Evolutionary conservation across 2,113 vertebrate species (phyloP).

Genomic region (Scortum barcoo): DNA sequence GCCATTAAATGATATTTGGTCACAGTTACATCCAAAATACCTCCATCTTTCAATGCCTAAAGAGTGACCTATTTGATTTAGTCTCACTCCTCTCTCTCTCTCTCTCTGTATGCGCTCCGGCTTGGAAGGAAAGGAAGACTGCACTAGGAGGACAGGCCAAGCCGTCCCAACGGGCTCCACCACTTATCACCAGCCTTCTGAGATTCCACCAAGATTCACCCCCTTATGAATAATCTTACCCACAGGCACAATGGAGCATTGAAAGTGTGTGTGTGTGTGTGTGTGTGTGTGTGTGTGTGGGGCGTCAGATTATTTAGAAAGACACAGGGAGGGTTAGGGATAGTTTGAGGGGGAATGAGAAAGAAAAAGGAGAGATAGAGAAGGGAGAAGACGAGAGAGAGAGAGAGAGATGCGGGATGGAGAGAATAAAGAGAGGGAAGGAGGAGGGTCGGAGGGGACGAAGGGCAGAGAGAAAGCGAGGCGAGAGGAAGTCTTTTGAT

Average conservation of each 20-base stretch:
- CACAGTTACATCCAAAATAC: conserved; percentile 54
- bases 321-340: conserved; percentile 66
- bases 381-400: conserved; percentile 40
- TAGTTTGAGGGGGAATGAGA: conserved; percentile 61
- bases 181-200: conserved; percentile 97
- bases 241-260: conserved; percentile 72
- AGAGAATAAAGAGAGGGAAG: conserved; percentile 54
- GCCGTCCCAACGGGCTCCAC: conserved; percentile 90
- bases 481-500: conserved; percentile 93
- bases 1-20: conserved; percentile 38
- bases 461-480: conserved; percentile 53
- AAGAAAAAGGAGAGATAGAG: conserved; percentile 26
- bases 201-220: conserved; percentile 94
- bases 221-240: conserved; percentile 97
- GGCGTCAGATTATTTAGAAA: conserved; percentile 97
- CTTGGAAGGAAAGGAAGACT: conserved; percentile 66
- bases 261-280: no score
- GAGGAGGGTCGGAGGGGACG: conserved; percentile 48
- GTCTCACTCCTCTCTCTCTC: conserved; percentile 52
- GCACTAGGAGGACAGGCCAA: conserved; percentile 83
- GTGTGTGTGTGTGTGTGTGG: no score
- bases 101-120: conserved; percentile 23
- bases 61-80: conserved; percentile 75
- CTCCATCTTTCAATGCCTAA: conserved; percentile 44
- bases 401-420: conserved; percentile 49